Conservation (phyloP, 2,113 vertebrate genomes). For the Zeus faber region DNA sequence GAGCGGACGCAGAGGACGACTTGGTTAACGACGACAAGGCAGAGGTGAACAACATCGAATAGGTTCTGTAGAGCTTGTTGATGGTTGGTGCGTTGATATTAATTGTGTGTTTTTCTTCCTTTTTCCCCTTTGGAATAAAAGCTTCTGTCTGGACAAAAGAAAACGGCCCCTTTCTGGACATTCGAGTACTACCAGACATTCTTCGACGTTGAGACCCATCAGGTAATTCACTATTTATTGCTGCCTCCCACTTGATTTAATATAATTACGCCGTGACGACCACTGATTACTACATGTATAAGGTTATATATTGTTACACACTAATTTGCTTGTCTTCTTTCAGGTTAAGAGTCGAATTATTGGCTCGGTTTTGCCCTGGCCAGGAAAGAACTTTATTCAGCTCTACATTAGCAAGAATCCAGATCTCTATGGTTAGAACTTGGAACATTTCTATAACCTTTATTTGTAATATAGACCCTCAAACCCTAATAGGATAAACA, state of each 20-base stretch:
- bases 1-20: conserved; percentile 68
- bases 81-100: background rate
- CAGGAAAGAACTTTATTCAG: conserved; percentile 91
- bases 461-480: no score
- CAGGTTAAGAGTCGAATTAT: conserved; percentile 93
- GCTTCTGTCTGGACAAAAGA: conserved; percentile 90
- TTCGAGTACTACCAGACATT: conserved; percentile 96
- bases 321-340: no score
- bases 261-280: no score
- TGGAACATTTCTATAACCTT: no score
- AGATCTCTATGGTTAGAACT: conserved; percentile 88
- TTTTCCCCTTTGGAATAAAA: conserved; percentile 47
- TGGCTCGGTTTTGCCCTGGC: conserved; percentile 89
- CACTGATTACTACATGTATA: no score
- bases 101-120: conserved; percentile 16
- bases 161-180: conserved; percentile 92
- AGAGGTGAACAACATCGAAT: conserved; percentile 72
- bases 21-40: conserved; percentile 81
- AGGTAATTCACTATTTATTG: conserved; percentile 71
- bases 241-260: background rate
- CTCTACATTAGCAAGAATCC: conserved; percentile 89
- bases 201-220: conserved; percentile 91
- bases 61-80: background rate
- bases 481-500: no score
- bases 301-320: no score